Conservation (phyloP, 2,888 invertebrate species). For the Tipula helvola region DNA sequence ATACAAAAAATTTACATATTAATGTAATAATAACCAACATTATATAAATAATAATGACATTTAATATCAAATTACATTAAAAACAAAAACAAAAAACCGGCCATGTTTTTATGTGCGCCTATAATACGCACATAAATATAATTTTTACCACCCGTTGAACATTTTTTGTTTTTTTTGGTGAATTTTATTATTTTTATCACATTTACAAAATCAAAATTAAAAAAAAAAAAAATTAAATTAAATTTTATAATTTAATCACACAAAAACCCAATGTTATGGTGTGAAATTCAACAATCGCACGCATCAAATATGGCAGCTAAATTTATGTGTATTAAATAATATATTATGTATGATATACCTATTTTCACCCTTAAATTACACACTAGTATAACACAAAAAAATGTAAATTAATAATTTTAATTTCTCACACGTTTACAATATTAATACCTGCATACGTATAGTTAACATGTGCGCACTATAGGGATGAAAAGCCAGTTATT, state of each 20-base stretch:
- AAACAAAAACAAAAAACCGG: background rate
- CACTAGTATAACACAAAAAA: background rate
- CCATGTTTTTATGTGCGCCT: background rate
- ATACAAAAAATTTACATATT: too few species aligned
- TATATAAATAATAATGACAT: too few species aligned
- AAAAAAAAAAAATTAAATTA: background rate
- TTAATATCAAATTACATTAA: too few species aligned
- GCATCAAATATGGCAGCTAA: background rate
- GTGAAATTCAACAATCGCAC: background rate
- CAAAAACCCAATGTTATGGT: background rate
- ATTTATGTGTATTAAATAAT: background rate
- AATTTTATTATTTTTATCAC: background rate
- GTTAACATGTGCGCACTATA: background rate
- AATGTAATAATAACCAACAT: too few species aligned
- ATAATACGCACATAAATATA: background rate
- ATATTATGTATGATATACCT: background rate
- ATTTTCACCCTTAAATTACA: background rate
- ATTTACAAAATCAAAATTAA: background rate
- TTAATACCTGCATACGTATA: background rate
- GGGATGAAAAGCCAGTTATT: background rate
- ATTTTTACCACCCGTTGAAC: background rate
- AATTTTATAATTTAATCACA: background rate
- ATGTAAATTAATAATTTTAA: background rate
- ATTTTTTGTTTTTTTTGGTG: too few species aligned
- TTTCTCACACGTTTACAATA: background rate